A percentile compares a stretch with the other conserved stretches of the same genome.
phyloP scores from a whole-genome alignment of 1,140 invertebrate genomes.

The Hyles vespertilio region DNA sequence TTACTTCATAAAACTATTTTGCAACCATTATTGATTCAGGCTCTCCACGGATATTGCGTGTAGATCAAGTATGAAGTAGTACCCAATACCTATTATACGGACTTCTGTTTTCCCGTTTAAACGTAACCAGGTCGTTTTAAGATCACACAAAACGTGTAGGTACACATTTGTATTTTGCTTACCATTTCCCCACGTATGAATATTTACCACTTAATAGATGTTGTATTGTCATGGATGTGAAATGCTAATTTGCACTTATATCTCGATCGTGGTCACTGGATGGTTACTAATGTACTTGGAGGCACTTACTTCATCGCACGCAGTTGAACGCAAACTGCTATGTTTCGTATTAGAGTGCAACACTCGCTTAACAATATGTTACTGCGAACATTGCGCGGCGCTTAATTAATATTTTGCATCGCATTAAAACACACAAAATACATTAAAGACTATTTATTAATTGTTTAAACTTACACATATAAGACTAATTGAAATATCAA shows the following conservation, averaged over 20 bases:
- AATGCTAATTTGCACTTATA: background rate
- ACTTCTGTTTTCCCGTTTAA: too few relatives aligned
- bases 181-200: too few relatives aligned
- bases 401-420: background rate
- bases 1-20: too few relatives aligned
- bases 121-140: too few relatives aligned
- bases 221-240: too few relatives aligned
- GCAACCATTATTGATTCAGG: too few relatives aligned
- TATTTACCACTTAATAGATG: too few relatives aligned
- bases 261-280: constrained; percentile 9
- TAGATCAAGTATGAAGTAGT: too few relatives aligned
- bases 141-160: too few relatives aligned
- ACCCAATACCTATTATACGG: too few relatives aligned
- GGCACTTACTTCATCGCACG: constrained; percentile 35
- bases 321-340: constrained; percentile 30
- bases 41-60: too few relatives aligned
- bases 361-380: constrained; percentile 21
- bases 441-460: constrained; percentile 2
- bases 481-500: background rate
- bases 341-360: constrained; percentile 44
- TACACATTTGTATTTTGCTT: too few relatives aligned
- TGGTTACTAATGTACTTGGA: constrained; percentile 16
- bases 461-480: background rate
- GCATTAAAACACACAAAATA: constrained; percentile 1
- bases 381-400: background rate